A percentile compares a stretch with the other conserved stretches of the same genome.
phyloP scores from a whole-genome alignment of 2,797 vertebrate species.

The Australoheros facetus region DNA sequence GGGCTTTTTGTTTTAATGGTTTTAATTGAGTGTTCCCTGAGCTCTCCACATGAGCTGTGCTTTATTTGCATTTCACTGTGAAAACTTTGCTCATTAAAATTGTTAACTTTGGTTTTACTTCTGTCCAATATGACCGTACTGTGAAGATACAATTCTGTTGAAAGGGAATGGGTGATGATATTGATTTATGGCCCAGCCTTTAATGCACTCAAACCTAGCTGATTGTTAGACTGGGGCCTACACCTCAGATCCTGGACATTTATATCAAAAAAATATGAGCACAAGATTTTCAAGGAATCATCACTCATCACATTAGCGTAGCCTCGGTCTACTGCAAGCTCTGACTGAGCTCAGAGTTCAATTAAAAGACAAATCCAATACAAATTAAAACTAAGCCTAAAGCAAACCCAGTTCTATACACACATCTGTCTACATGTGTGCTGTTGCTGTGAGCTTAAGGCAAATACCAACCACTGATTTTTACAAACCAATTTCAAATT shows the following conservation, averaged over 20 bases:
- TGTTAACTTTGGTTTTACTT: neutral
- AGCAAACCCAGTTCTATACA: neutral
- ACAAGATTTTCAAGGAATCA: neutral
- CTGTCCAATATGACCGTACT: neutral
- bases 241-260: neutral
- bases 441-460: neutral
- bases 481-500: constrained; percentile 23
- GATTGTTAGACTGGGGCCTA: neutral
- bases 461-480: neutral
- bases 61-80: constrained; percentile 9
- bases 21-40: neutral
- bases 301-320: neutral
- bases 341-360: neutral
- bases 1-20: constrained; percentile 3
- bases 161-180: neutral
- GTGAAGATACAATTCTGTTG: neutral
- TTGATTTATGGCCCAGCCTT: neutral
- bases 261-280: neutral
- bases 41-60: neutral
- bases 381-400: constrained; percentile 1
- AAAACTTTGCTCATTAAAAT: constrained; percentile 10
- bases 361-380: neutral
- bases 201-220: constrained; percentile 10
- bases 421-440: neutral
- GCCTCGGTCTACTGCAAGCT: neutral